Evolutionary conservation across 2,113 vertebrate genomes (phyloP).

Genomic region (Recurvirostra avosetta): DNA sequence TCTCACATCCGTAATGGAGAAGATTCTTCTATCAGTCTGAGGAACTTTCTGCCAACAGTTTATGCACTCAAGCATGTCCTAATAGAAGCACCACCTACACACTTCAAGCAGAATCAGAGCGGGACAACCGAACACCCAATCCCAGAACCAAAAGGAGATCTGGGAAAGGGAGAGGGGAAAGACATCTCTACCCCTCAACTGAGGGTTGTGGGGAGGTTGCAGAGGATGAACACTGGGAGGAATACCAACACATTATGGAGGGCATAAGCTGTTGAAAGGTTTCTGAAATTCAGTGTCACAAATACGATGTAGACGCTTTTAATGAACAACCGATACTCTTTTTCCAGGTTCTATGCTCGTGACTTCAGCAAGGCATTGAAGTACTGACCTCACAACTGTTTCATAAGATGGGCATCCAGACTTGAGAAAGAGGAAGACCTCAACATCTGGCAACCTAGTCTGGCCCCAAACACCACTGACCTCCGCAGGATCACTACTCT

Average conservation of each 20-base stretch:
- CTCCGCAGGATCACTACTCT: not conserved
- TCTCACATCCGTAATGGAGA: not conserved
- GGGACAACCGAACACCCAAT: not conserved
- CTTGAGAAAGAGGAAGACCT: not conserved
- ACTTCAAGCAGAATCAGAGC: not conserved
- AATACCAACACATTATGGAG: not conserved
- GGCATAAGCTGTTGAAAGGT: not conserved
- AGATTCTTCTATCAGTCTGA: not conserved
- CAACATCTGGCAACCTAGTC: not conserved
- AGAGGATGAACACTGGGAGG: not conserved
- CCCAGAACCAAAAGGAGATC: not conserved
- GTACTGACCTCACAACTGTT: not conserved
- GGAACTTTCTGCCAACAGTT: not conserved
- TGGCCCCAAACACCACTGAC: not conserved
- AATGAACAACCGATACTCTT: not conserved
- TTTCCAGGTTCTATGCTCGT: not conserved
- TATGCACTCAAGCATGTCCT: not conserved
- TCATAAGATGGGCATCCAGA: not conserved
- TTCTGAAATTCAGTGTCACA: not conserved
- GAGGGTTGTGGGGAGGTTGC: fast-evolving
- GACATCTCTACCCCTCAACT: not conserved
- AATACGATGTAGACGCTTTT: fast-evolving
- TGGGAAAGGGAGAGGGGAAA: not conserved
- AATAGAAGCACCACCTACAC: not conserved
- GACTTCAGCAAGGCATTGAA: not conserved